Conservation (phyloP, 2,113 vertebrate species). For the Petrocephalus microphthalmus region DNA sequence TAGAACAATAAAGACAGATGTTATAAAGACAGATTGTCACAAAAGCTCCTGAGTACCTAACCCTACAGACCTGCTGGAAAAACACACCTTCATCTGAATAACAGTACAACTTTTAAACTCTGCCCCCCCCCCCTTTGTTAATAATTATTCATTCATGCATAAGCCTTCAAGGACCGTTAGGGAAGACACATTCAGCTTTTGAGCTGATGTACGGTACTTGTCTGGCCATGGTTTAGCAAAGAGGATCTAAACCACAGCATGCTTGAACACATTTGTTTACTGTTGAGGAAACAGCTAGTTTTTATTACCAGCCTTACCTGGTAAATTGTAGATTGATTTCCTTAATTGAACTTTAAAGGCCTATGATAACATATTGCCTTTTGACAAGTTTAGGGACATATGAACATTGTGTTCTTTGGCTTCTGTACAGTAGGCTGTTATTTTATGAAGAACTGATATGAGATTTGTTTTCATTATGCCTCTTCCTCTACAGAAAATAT, state of each 20-base stretch:
- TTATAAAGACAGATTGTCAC: neutral
- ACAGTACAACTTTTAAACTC: neutral
- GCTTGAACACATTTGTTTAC: neutral
- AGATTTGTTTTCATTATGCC: neutral
- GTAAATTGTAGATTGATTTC: neutral
- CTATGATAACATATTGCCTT: neutral
- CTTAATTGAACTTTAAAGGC: neutral
- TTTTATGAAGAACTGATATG: neutral
- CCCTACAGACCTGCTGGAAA: neutral
- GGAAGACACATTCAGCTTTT: neutral
- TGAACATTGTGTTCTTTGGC: constrained; percentile 4
- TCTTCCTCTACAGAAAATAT: constrained; percentile 69
- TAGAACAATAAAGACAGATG: neutral
- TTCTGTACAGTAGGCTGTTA: neutral
- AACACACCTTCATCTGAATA: neutral
- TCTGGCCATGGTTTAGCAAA: neutral
- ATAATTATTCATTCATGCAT: neutral
- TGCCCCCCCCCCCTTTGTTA: too few species aligned
- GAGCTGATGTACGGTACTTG: neutral
- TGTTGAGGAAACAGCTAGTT: neutral
- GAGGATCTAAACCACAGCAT: neutral
- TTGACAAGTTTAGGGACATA: neutral
- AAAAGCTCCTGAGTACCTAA: neutral
- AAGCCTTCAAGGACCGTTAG: neutral
- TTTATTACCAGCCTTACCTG: neutral